Base-by-base conservation (phyloP, 2,113 vertebrate species). In the Numenius arquata region DNA sequence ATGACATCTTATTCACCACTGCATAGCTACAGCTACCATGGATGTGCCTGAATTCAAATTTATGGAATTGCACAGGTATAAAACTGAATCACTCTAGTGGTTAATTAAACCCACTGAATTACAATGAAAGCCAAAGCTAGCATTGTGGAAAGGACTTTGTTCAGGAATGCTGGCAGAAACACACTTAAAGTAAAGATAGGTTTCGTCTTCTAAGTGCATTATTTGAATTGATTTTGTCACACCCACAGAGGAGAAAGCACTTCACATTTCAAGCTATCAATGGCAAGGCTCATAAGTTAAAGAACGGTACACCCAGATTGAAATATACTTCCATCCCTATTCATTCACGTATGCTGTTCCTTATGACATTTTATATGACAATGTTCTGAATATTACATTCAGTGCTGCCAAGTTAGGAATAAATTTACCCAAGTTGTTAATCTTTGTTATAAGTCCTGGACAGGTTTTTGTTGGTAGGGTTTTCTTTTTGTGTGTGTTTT, bases 81-180 rank as follows among this genome's bases (percentile, higher is more conserved):
- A 92, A 90, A 75, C 56, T 16, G 22, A 87, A 90, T 81, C 53
- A 72, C 50, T 89, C 27, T 17, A 66, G 74, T 82, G 80, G 58
- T 86, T 82, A 93, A 90, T 85, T 94, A 94, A 95, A 83, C 41
- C 10, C 34, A 41, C 43, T 68, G 73, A 86, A 75, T 86, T 92
- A 72, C 12, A 87, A 58, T 22, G 52, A 72, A 94, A 86, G 34
- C 13, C 34, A 72, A 96, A 53, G 53, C 34, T 50, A 81, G 52
- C 47, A 34, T 72, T 65, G 27, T 71, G 27, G 43, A 78, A 93
- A 59, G 70, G 77, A 91, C 48, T 92, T 63, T 40, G 15, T 67
- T 72, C 43, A 68, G 65, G 43, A 87, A 72, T 61, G 40, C 4
- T 75, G 53, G 17, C 80, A 89, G 80, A 89, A 92, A 70, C 30